Conservation (phyloP, 2,113 vertebrate genomes). For the Smithornis capensis region DNA sequence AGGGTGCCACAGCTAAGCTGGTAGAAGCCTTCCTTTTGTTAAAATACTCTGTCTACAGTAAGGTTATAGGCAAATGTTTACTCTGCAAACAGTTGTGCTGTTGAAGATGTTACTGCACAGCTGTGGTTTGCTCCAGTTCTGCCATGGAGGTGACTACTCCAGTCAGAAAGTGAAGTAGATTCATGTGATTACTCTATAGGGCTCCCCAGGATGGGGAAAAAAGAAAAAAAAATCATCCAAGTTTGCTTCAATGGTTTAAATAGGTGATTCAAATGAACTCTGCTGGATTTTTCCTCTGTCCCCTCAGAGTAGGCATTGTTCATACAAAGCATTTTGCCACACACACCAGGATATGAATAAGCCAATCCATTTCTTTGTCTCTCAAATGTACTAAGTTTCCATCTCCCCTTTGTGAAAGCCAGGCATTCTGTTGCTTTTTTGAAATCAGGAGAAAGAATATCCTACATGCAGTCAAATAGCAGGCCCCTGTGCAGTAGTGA, state of each 20-base stretch:
- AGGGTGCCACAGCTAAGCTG: background rate
- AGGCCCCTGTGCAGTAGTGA: background rate
- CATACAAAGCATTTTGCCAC: conserved; percentile 27
- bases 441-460: background rate
- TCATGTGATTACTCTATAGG: background rate
- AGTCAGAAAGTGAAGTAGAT: background rate
- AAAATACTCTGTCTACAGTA: conserved; percentile 22
- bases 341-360: conserved; percentile 37
- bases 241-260: conserved; percentile 20
- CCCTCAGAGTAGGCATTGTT: conserved; percentile 25
- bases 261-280: conserved; percentile 44
- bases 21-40: conserved; percentile 35
- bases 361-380: conserved; percentile 47
- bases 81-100: conserved; percentile 54
- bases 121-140: conserved; percentile 32
- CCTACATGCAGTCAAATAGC: background rate
- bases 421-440: conserved; percentile 9
- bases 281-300: conserved; percentile 26
- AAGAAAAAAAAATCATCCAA: background rate
- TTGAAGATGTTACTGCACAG: conserved; percentile 62
- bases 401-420: conserved; percentile 28
- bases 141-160: background rate
- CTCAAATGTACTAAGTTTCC: conserved; percentile 23
- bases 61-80: conserved; percentile 53
- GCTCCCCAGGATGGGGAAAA: background rate